Conservation (phyloP, 2,113 vertebrate species). For the Dendrocopos noguchii region DNA sequence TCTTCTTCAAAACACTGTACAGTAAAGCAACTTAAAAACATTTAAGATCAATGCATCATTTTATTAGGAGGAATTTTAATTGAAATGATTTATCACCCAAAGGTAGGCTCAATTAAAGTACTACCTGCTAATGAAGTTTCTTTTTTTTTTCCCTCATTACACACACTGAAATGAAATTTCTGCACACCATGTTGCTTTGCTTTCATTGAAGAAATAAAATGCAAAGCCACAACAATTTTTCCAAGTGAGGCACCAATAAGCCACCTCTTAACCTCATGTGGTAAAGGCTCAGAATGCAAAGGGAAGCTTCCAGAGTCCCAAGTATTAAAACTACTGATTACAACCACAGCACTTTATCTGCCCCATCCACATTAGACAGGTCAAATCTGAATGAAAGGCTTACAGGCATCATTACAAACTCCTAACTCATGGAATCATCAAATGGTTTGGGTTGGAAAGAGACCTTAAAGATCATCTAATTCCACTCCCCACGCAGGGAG, state of each 20-base stretch:
- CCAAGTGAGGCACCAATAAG: not conserved
- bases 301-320: not conserved
- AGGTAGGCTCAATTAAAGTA: not conserved
- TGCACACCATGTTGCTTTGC: not conserved
- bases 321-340: not conserved
- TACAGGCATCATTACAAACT: not conserved
- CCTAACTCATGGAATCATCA: too few species aligned
- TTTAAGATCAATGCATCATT: not conserved
- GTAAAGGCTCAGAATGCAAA: accelerated
- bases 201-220: not conserved
- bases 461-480: too few species aligned
- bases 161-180: not conserved
- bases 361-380: too few species aligned
- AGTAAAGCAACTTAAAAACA: not conserved
- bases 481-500: too few species aligned
- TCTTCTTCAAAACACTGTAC: not conserved
- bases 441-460: too few species aligned
- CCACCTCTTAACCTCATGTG: not conserved
- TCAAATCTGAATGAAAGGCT: not conserved
- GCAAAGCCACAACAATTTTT: not conserved
- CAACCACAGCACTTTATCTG: not conserved
- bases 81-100: not conserved
- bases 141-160: not conserved
- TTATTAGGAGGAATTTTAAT: not conserved
- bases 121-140: not conserved